phyloP scores from a whole-genome alignment of 2,888 invertebrate species.

The Ypsolopha sequella region DNA sequence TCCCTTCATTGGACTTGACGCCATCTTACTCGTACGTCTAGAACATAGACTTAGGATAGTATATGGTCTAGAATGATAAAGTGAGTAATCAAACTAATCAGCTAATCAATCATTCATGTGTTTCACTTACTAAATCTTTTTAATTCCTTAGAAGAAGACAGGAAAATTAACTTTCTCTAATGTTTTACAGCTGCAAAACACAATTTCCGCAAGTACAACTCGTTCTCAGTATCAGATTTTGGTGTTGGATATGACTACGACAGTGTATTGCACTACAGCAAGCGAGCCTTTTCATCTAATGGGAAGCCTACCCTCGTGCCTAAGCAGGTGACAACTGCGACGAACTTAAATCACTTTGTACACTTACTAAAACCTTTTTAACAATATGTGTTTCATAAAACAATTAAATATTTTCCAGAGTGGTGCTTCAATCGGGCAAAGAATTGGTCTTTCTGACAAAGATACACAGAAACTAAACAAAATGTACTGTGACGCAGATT shows the following conservation, averaged over 20 bases:
- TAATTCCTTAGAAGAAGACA: too few species aligned
- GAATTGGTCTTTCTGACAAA: slow-evolving; percentile 67
- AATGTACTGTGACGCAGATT: slow-evolving; percentile 68
- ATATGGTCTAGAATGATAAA: too few species aligned
- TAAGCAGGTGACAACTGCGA: slow-evolving; percentile 37
- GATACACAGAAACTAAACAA: slow-evolving; percentile 68
- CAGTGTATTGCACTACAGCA: slow-evolving; percentile 82
- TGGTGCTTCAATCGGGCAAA: slow-evolving; percentile 68
- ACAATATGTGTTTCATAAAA: too few species aligned
- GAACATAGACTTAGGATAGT: too few species aligned
- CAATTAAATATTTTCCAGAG: slow-evolving; percentile 25
- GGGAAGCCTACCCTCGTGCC: slow-evolving; percentile 77
- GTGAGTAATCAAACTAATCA: too few species aligned
- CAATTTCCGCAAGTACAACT: slow-evolving; percentile 76
- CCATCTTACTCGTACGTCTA: too few species aligned
- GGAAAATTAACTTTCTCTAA: not conserved
- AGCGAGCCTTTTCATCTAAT: slow-evolving; percentile 77
- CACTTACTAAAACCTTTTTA: not conserved
- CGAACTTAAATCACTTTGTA: not conserved
- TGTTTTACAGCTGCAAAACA: slow-evolving; percentile 44
- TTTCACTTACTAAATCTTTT: too few species aligned
- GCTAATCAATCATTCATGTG: too few species aligned
- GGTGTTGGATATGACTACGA: slow-evolving; percentile 79
- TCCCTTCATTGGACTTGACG: too few species aligned
- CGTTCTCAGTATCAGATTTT: slow-evolving; percentile 74